A percentile compares a stretch with the other conserved stretches of the same genome.
Evolutionary conservation across 2,797 vertebrate species (phyloP).

Genomic region (Ceyx erithaca): DNA sequence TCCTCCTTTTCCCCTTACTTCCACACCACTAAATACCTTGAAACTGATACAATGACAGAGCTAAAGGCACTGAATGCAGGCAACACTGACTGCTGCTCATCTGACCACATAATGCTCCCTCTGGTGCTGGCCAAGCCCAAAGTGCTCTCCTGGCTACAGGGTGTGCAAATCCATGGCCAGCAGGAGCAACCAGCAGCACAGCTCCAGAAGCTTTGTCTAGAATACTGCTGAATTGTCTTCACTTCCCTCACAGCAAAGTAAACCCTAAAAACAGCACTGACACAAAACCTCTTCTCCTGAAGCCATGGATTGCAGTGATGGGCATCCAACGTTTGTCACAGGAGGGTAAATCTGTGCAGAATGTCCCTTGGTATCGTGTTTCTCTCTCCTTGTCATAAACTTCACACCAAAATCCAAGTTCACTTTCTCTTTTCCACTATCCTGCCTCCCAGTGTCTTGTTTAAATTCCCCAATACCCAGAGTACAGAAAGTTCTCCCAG

Average conservation of each 20-base stretch:
- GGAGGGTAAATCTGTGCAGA: fast-evolving
- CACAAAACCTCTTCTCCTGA: not conserved
- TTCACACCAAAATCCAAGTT: not conserved
- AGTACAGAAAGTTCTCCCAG: not conserved
- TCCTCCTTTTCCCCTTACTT: not conserved
- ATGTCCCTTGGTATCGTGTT: not conserved
- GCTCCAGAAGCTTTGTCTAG: not conserved
- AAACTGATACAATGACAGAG: not conserved
- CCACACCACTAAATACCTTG: not conserved
- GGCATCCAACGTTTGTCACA: fast-evolving
- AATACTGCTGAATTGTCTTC: not conserved
- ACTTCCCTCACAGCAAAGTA: not conserved
- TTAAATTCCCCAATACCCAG: not conserved
- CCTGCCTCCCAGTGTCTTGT: not conserved
- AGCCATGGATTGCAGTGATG: not conserved
- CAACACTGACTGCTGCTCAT: not conserved
- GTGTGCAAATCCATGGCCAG: not conserved
- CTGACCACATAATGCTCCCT: not conserved
- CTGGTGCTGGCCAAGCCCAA: not conserved
- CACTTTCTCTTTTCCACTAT: not conserved
- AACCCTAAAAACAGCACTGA: not conserved
- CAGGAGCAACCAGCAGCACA: fast-evolving
- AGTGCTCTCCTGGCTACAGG: not conserved
- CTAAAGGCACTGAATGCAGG: not conserved
- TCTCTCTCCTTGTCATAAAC: not conserved